phyloP scores from a whole-genome alignment of 1,140 invertebrate species.

The Pteromalus puparum region DNA sequence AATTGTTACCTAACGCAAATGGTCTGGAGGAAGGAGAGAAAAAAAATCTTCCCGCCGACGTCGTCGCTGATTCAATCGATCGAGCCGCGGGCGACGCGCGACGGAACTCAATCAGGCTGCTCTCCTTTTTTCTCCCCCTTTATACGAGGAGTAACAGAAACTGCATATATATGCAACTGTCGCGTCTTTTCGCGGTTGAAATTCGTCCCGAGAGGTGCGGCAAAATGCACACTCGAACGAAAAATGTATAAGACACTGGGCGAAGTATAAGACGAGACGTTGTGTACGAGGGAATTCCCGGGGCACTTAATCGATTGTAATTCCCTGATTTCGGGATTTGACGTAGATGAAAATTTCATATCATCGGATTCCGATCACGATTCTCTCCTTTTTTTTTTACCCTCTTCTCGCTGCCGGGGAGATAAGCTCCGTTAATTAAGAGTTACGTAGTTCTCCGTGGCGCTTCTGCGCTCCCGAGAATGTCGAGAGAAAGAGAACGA shows the following conservation, averaged over 20 bases:
- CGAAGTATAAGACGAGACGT: too few relatives aligned
- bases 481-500: background rate
- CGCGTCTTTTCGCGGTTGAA: too few relatives aligned
- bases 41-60: background rate
- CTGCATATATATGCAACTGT: background rate
- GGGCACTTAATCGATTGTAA: constrained; percentile 24
- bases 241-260: too few relatives aligned
- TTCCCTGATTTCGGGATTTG: constrained; percentile 39
- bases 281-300: too few relatives aligned
- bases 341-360: constrained; percentile 9
- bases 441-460: background rate
- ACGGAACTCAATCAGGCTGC: background rate
- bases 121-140: background rate
- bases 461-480: background rate
- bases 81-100: background rate
- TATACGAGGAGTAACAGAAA: background rate
- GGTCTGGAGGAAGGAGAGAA: background rate
- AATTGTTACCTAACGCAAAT: constrained; percentile 1
- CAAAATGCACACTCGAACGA: too few relatives aligned
- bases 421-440: constrained; percentile 23
- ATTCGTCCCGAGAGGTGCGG: too few relatives aligned
- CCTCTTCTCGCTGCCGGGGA: background rate
- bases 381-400: background rate
- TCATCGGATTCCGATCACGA: constrained; percentile 28
- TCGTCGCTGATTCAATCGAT: background rate